Evolutionary conservation across 2,888 invertebrate genomes (phyloP).

Genomic region (Tigriopus californicus): DNA sequence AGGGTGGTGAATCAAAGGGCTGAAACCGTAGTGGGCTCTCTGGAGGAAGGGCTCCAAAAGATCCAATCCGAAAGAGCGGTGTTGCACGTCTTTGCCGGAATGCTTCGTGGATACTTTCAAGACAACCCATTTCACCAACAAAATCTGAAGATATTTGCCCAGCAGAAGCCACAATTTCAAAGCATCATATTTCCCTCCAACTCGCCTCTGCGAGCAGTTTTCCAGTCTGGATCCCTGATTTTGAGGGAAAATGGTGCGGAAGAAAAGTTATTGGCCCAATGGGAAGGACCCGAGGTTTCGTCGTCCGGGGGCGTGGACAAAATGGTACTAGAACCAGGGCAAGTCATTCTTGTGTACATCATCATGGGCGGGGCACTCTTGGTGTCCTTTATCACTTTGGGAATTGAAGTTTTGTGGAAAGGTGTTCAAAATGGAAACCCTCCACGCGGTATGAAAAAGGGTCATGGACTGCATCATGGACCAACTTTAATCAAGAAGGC

Average conservation of each 20-base stretch:
- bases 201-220: not conserved
- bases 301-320: not conserved
- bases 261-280: not conserved
- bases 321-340: not conserved
- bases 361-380: not conserved
- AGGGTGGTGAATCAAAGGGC: not conserved
- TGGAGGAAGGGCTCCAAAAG: not conserved
- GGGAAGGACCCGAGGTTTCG: not conserved
- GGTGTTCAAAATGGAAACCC: too few species aligned
- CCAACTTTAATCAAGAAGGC: too few species aligned
- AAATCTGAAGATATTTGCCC: not conserved
- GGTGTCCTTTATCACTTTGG: not conserved
- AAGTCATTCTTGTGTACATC: not conserved
- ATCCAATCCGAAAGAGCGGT: not conserved
- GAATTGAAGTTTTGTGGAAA: too few species aligned
- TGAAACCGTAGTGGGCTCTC: not conserved
- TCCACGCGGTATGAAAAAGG: too few species aligned
- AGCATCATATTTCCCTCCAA: not conserved
- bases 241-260: not conserved
- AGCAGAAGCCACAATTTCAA: not conserved
- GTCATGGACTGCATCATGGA: too few species aligned
- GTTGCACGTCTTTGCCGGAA: not conserved
- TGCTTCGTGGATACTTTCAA: not conserved
- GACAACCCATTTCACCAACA: not conserved
- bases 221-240: not conserved